These are phyloP conservation scores for Ganaspis brasiliensis DNA, from an alignment of 2,888 invertebrate species.

Conservation along the genomic window DNA sequence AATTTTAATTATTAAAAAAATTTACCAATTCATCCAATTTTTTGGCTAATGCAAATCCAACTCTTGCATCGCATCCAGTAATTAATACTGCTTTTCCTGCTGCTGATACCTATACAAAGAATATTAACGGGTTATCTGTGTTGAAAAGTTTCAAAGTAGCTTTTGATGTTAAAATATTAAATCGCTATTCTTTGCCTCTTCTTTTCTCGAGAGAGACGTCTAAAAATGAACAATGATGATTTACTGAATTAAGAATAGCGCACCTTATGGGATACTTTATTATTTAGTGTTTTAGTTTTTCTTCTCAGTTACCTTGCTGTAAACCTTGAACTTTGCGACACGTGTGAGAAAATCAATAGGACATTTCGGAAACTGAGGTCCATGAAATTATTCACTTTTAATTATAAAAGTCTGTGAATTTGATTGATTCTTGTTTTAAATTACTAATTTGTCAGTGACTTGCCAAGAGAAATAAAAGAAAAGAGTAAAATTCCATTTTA, in stretches of 20 bases:
- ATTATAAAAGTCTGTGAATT: slow-evolving; percentile 7
- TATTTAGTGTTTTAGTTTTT: slow-evolving; percentile 28
- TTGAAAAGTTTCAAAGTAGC: slow-evolving; percentile 1
- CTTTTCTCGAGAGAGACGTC: neutral
- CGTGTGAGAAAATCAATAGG: slow-evolving; percentile 20
- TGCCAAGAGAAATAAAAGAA: neutral
- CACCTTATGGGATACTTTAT: slow-evolving; percentile 27
- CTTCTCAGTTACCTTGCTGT: slow-evolving; percentile 10
- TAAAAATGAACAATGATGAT: slow-evolving; percentile 16
- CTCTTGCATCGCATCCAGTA: slow-evolving; percentile 91
- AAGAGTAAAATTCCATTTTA: neutral
- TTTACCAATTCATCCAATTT: slow-evolving; percentile 87
- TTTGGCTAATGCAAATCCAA: slow-evolving; percentile 89
- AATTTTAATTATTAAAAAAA: neutral
- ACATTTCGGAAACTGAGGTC: slow-evolving; percentile 6
- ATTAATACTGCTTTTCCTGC: slow-evolving; percentile 92
- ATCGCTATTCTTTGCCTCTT: neutral
- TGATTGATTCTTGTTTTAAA: neutral
- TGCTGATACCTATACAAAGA: slow-evolving; percentile 85
- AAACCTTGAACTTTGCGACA: slow-evolving; percentile 37
- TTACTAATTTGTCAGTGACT: neutral
- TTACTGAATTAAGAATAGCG: neutral
- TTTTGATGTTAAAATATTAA: neutral
- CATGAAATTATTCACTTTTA: slow-evolving; percentile 33
- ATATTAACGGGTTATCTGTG: neutral